Conservation (phyloP, 1,140 invertebrate species). For the Cherax quadricarinatus region DNA sequence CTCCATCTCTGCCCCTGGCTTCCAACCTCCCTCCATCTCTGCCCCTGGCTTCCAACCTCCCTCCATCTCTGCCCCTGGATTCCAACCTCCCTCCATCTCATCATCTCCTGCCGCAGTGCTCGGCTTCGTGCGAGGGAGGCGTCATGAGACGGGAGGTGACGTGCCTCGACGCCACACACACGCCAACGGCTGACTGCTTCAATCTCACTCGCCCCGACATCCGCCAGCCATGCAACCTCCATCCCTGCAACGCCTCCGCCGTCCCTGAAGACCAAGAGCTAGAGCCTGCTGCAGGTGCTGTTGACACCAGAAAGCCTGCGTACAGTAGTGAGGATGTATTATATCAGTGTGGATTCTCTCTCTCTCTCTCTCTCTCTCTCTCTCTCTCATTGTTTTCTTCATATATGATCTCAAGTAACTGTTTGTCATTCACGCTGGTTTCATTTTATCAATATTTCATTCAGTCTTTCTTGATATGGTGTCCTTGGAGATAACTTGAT, state of each 20-base stretch:
- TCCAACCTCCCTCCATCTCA: too few relatives aligned
- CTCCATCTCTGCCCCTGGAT: too few relatives aligned
- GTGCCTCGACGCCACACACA: slow-evolving; percentile 74
- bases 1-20: too few relatives aligned
- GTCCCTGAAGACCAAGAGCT: neutral
- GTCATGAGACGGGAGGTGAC: slow-evolving; percentile 79
- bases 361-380: slow-evolving; percentile 5
- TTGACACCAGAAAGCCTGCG: neutral
- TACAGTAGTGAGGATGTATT: too few relatives aligned
- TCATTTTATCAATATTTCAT: too few relatives aligned
- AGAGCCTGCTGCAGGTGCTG: neutral
- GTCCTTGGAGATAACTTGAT: too few relatives aligned
- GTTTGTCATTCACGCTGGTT: too few relatives aligned
- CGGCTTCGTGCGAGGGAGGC: slow-evolving; percentile 83
- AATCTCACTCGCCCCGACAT: slow-evolving; percentile 58
- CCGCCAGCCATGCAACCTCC: slow-evolving; percentile 57
- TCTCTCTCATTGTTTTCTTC: neutral
- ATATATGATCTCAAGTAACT: neutral
- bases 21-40: too few relatives aligned
- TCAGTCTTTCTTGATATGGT: too few relatives aligned
- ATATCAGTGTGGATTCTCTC: neutral
- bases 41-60: too few relatives aligned
- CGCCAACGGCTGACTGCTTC: slow-evolving; percentile 52
- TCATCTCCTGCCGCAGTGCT: slow-evolving; percentile 78
- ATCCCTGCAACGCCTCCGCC: slow-evolving; percentile 30